Evolutionary conservation across 2,888 invertebrate genomes (phyloP), one percentile per base, ranked within the genome.

Genomic region (Brachyptera putata): DNA sequence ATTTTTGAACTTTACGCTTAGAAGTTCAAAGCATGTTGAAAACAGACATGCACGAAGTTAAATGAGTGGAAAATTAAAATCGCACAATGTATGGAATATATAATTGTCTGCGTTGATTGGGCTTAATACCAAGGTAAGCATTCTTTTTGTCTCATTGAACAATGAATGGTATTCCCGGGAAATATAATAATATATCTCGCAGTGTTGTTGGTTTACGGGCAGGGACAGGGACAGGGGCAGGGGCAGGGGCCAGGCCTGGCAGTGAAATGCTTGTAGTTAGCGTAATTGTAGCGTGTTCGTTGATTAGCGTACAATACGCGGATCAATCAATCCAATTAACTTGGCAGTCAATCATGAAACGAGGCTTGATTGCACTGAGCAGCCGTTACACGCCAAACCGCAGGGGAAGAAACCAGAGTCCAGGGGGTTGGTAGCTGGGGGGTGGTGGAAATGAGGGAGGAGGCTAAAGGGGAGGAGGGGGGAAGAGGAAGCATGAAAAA

Each of bases 271-370:
- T 53, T n/a, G 43, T 43, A 43, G 53, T 53, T 53, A 53, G 53
- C 21, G 22, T 53, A 34, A 53, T 53, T 53, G 36, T 53, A 53
- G 53, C 53, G 53, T 53, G 53, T 36, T 18, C 18, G 53, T 53
- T 62, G 62, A 62, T 62, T 62, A 62, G 59, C 62, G 57, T 49
- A 62, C 59, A 56, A 59, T 59, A 57, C 62, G 50, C 58, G 58
- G 53, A 53, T 61, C 61, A 58, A 58, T 61, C 61, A 61, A 58
- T 39, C 58, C 59, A 62, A 62, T 62, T 62, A 62, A 56, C 59
- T 59, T 49, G 30, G 59, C 56, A 58, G 62, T 62, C 62, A 62
- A 62, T 62, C 62, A 62, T 58, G 62, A 58, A 58, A 58, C 43
- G 21, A 18, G 53, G 53, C 34, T 43, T 53, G 53, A 53, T 53